Evolutionary conservation across 2,797 vertebrate species (phyloP).

Genomic region (Knipowitschia caucasica): DNA sequence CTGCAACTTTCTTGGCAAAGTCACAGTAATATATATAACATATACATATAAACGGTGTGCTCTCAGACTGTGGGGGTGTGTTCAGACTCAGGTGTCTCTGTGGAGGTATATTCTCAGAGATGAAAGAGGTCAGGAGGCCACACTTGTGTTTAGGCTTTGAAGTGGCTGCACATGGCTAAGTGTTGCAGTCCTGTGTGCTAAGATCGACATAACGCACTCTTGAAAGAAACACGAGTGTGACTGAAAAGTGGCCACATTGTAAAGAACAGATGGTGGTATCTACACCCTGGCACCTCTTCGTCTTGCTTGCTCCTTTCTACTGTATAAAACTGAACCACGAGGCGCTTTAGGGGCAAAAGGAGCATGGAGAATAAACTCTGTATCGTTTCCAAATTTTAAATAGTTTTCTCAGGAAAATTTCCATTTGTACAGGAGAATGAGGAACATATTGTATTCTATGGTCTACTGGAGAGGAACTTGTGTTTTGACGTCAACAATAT

Average conservation of each 20-base stretch:
- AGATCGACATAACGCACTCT: conserved; percentile 20
- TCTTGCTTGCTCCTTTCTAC: not conserved
- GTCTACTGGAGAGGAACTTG: not conserved
- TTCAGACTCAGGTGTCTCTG: conserved; percentile 16
- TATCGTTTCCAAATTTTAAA: conserved; percentile 2
- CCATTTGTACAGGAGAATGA: not conserved
- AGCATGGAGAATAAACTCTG: not conserved
- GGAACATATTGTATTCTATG: not conserved
- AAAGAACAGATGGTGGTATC: conserved; percentile 49
- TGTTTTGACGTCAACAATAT: not conserved
- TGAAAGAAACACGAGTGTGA: conserved; percentile 34
- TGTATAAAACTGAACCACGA: not conserved
- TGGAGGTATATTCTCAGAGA: conserved; percentile 5
- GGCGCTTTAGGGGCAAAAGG: not conserved
- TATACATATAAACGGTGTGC: conserved; percentile 35
- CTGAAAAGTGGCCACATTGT: conserved; percentile 36
- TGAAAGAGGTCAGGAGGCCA: conserved; percentile 16
- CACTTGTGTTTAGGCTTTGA: not conserved
- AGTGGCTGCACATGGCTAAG: conserved; percentile 20
- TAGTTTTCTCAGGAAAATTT: not conserved
- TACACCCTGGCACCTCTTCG: conserved; percentile 3
- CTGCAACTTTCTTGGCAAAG: conserved; percentile 27
- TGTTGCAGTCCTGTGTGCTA: conserved; percentile 30
- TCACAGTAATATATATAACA: conserved; percentile 40
- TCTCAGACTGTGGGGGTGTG: conserved; percentile 25